A percentile compares a stretch with the other conserved stretches of the same genome.
These are phyloP conservation scores for Delia radicum DNA, from an alignment of 1,140 invertebrate species.

Conservation along the genomic window DNA sequence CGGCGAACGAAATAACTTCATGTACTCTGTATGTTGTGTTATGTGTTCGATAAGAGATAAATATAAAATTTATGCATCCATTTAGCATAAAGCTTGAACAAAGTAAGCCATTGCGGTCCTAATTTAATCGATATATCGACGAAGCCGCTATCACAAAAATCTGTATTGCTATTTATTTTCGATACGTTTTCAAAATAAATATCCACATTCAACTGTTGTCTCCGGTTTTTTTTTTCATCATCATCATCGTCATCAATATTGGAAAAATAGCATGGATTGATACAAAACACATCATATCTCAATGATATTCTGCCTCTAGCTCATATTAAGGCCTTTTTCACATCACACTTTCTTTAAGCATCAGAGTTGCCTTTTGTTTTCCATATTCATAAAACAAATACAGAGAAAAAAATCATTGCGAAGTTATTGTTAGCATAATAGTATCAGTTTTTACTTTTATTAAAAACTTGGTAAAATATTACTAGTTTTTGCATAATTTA, in stretches of 20 bases:
- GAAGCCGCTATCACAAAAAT: slow-evolving; percentile 25
- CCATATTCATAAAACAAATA: no score
- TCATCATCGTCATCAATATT: neutral
- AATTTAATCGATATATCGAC: slow-evolving; percentile 26
- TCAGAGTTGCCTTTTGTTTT: no score
- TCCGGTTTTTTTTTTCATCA: neutral
- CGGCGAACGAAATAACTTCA: neutral
- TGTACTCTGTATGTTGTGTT: neutral
- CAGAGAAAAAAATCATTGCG: no score
- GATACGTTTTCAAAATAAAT: slow-evolving; percentile 1
- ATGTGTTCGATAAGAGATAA: slow-evolving; percentile 29
- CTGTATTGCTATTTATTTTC: slow-evolving; percentile 27
- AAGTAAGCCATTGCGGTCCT: slow-evolving; percentile 29
- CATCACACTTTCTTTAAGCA: no score
- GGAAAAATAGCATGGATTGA: neutral
- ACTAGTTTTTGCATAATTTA: no score
- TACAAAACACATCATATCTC: neutral
- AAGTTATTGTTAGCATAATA: no score
- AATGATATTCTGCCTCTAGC: neutral
- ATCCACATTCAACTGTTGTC: neutral
- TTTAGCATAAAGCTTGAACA: slow-evolving; percentile 26
- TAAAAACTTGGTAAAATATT: no score
- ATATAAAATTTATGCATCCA: slow-evolving; percentile 30
- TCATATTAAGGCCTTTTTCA: neutral
- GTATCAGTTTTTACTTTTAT: no score